Conservation (phyloP, 2,797 vertebrate genomes). For the Coendou prehensilis region DNA sequence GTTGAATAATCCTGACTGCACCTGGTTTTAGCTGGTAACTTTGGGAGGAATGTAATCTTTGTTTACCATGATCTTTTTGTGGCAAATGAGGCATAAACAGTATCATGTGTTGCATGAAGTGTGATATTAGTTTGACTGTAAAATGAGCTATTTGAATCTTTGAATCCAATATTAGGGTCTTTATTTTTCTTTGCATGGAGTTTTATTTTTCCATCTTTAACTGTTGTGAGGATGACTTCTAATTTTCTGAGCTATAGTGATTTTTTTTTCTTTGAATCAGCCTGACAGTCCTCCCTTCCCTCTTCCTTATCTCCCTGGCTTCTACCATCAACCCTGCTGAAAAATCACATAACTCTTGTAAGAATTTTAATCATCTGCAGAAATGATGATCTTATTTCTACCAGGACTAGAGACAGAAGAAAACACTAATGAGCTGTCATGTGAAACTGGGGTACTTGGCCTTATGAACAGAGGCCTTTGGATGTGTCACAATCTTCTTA, state of each 20-base stretch:
- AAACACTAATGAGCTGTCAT: constrained; percentile 82
- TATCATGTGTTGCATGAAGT: constrained; percentile 89
- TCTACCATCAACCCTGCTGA: constrained; percentile 59
- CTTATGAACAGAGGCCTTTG: constrained; percentile 73
- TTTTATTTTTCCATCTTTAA: constrained; percentile 86
- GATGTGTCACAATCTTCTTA: constrained; percentile 72
- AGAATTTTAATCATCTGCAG: constrained; percentile 81
- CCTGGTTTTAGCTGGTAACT: constrained; percentile 91
- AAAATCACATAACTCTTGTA: constrained; percentile 74
- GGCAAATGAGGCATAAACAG: constrained; percentile 89
- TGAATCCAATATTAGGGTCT: constrained; percentile 86
- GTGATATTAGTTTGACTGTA: constrained; percentile 88
- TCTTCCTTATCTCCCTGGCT: neutral
- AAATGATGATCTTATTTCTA: constrained; percentile 78
- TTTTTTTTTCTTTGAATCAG: constrained; percentile 73
- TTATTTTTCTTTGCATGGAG: constrained; percentile 86
- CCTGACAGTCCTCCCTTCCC: constrained; percentile 49
- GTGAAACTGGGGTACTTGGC: constrained; percentile 69
- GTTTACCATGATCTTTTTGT: constrained; percentile 90
- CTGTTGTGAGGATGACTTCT: constrained; percentile 83
- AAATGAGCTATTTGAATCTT: constrained; percentile 87
- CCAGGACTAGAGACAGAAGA: constrained; percentile 71
- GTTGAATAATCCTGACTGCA: constrained; percentile 91
- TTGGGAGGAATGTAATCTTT: constrained; percentile 87
- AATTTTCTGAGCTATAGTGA: constrained; percentile 80